These are phyloP conservation scores for Cryptosula pallasiana DNA, from an alignment of 2,888 invertebrate genomes.

Conservation along the genomic window DNA sequence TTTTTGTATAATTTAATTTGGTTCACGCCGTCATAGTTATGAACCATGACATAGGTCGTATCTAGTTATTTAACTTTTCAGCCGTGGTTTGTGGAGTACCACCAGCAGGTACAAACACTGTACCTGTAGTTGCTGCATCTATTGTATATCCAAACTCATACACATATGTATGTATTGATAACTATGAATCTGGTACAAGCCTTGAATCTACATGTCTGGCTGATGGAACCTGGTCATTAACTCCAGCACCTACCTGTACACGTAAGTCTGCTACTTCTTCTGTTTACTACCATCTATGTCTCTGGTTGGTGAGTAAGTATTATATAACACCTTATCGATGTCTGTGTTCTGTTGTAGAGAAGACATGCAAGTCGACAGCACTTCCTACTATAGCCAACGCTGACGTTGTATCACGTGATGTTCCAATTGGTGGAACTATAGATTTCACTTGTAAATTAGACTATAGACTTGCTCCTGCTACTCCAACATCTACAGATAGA, in stretches of 20 bases:
- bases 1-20: neutral
- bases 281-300: too few relatives aligned
- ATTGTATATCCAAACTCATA: neutral
- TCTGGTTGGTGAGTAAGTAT: too few relatives aligned
- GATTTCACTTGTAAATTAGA: neutral
- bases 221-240: slow-evolving; percentile 6
- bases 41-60: too few relatives aligned
- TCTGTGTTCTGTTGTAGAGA: neutral
- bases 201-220: slow-evolving; percentile 13
- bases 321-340: too few relatives aligned
- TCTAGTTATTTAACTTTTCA: neutral
- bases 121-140: neutral
- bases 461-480: neutral
- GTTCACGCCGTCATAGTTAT: too few relatives aligned
- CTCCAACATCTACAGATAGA: neutral
- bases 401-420: neutral
- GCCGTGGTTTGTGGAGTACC: slow-evolving; percentile 21
- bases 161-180: neutral
- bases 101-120: neutral
- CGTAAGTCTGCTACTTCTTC: neutral
- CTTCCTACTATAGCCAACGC: neutral
- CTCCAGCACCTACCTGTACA: slow-evolving; percentile 1
- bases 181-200: neutral
- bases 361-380: neutral
- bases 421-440: neutral